Evolutionary conservation across 2,113 vertebrate genomes (phyloP).

Genomic region (Corvus moneduloides): DNA sequence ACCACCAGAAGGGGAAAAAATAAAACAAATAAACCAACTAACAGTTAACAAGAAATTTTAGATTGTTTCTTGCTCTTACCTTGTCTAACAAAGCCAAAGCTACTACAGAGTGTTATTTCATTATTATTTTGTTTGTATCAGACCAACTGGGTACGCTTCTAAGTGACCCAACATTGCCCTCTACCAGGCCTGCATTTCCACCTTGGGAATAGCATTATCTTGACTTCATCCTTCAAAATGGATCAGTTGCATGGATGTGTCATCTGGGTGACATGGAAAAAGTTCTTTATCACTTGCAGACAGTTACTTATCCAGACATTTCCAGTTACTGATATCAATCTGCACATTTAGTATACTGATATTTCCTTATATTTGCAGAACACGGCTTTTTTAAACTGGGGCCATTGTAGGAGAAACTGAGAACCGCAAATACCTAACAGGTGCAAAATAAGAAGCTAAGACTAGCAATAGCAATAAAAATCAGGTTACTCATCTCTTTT

Average conservation of each 20-base stretch:
- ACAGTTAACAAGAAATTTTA: neutral
- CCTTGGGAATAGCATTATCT: neutral
- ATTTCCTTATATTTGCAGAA: neutral
- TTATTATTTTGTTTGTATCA: neutral
- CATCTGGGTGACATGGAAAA: neutral
- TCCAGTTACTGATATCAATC: neutral
- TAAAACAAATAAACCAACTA: neutral
- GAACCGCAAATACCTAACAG: neutral
- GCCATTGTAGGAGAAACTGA: neutral
- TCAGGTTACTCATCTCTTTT: neutral
- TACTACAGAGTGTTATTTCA: neutral
- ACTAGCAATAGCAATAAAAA: neutral
- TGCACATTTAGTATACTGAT: fast-evolving
- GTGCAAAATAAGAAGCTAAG: neutral
- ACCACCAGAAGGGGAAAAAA: neutral
- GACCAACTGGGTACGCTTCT: neutral
- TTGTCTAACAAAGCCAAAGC: neutral
- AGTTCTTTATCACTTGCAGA: neutral
- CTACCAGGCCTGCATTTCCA: neutral
- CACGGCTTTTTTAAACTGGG: neutral
- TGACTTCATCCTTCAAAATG: neutral
- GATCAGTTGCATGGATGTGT: neutral
- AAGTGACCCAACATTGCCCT: neutral
- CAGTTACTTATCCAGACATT: neutral
- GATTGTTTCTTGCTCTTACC: neutral